Base-by-base conservation (phyloP, 2,113 vertebrate species). In the Otocyon megalotis region DNA sequence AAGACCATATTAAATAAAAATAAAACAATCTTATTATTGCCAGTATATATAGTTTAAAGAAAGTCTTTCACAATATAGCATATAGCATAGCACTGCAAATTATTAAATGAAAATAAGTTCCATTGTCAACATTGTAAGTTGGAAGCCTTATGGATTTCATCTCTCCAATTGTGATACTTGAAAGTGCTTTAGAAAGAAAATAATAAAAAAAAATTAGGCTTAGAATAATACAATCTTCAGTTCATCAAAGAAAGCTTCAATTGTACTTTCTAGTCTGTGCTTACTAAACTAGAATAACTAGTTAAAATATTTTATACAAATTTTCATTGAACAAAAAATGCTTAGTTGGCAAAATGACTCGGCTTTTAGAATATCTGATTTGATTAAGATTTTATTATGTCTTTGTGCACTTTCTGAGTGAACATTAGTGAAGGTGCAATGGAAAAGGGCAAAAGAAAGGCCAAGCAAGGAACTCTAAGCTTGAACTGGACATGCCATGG, bases 391-490 rank as follows among this genome's bases (percentile, higher is more conserved):
- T 71, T 74, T 76, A 65, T 69, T 48, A 65, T 35, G 22, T 69
- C 30, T 20, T 50, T n/a, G 30, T 69, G 30, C 17, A 16, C 60
- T 89, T 35, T 76, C 28, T 48, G 22, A 50, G 58, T 24, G 3
- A 3, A 12, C 16, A 50, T 56, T 74, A 35, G 4, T 58, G 48
- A 83, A 22, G 1, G 28, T 58, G 8, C 24, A 16, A 63, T 72
- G 20, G 11, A 7, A 88, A 62, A 20, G 2, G 2, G 2, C 43
- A 87, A 54, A 63, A 63, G 48, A 72, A 85, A 87, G 80, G 37
- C 0, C 4, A 53, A 1, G 6, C 6, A 20, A 56, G 9, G 4
- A 30, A 20, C 9, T 32, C 15, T 22, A 35, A 12, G 2, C 2
- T 32, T 56, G 1, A 65, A 7, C 4, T 19, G 17, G 14, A 9